Percentiles rank a stretch among this genome's conserved stretches.
phyloP scores from a whole-genome alignment of 2,888 invertebrate species.

The Coleophora deauratella region DNA sequence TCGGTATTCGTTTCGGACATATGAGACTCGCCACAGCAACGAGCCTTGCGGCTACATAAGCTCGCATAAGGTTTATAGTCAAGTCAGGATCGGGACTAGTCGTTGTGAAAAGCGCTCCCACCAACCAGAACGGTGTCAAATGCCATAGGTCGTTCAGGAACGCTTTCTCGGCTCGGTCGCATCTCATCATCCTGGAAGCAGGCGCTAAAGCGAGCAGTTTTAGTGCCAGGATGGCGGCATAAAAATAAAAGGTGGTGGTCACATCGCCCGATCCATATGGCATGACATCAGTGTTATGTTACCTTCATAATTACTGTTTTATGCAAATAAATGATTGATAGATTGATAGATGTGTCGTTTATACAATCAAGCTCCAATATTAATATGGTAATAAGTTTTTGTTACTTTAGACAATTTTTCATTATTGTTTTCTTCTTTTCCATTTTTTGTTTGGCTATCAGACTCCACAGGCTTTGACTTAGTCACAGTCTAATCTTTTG shows the following conservation, averaged over 20 bases:
- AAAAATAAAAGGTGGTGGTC: conserved; percentile 15
- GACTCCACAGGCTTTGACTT: too few relatives aligned
- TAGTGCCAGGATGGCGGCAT: conserved; percentile 22
- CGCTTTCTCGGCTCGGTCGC: conserved; percentile 32
- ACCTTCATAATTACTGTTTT: too few relatives aligned
- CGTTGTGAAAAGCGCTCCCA: conserved; percentile 38
- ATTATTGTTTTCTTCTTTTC: too few relatives aligned
- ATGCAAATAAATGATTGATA: too few relatives aligned
- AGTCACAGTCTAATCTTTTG: too few relatives aligned
- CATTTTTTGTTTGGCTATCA: too few relatives aligned
- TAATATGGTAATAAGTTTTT: too few relatives aligned
- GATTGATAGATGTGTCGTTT: too few relatives aligned
- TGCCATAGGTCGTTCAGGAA: conserved; percentile 41
- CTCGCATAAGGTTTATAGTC: conserved; percentile 26
- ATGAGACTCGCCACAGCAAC: conserved; percentile 31
- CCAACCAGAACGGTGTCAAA: conserved; percentile 46
- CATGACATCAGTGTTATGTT: too few relatives aligned
- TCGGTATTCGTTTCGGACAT: conserved; percentile 19
- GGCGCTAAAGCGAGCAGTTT: conserved; percentile 28
- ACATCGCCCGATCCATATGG: too few relatives aligned
- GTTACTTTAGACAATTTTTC: too few relatives aligned
- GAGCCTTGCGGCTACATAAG: conserved; percentile 28
- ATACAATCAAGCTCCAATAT: too few relatives aligned
- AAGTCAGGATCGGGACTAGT: conserved; percentile 28
- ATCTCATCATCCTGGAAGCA: conserved; percentile 25